A percentile compares a stretch with the other conserved stretches of the same genome.
Conservation (phyloP, 2,888 invertebrate species). For the Didymodactylos carnosus region DNA sequence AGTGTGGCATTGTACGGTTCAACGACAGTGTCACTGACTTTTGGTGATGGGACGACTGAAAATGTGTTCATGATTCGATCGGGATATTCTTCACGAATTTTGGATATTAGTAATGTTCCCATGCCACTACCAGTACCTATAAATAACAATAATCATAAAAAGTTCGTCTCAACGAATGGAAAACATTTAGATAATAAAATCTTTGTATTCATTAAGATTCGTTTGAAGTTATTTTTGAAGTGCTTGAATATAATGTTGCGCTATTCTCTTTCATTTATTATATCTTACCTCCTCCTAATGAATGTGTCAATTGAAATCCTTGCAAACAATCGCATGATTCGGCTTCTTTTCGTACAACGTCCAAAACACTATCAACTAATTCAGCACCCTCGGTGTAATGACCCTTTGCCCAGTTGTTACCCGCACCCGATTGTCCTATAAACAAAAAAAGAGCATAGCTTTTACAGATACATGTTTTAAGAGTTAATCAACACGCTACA, state of each 20-base stretch:
- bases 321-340: slow-evolving; percentile 65
- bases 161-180: no score
- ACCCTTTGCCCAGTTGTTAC: slow-evolving; percentile 71
- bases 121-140: slow-evolving; percentile 75
- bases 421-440: slow-evolving; percentile 42
- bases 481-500: background rate
- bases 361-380: slow-evolving; percentile 42
- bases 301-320: slow-evolving; percentile 42
- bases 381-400: slow-evolving; percentile 71
- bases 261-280: no score
- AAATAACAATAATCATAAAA: no score
- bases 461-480: no score
- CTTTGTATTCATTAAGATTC: no score
- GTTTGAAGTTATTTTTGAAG: no score
- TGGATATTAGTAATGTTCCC: slow-evolving; percentile 74
- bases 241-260: no score
- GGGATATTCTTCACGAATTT: slow-evolving; percentile 89
- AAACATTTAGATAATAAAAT: no score
- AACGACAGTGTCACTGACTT: slow-evolving; percentile 32
- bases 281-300: slow-evolving; percentile 74
- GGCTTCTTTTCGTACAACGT: slow-evolving; percentile 53
- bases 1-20: slow-evolving; percentile 18
- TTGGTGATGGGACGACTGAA: slow-evolving; percentile 69
- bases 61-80: slow-evolving; percentile 96
- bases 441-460: background rate